phyloP scores from a whole-genome alignment of 1,140 invertebrate genomes.

The Drosophila setifemur region DNA sequence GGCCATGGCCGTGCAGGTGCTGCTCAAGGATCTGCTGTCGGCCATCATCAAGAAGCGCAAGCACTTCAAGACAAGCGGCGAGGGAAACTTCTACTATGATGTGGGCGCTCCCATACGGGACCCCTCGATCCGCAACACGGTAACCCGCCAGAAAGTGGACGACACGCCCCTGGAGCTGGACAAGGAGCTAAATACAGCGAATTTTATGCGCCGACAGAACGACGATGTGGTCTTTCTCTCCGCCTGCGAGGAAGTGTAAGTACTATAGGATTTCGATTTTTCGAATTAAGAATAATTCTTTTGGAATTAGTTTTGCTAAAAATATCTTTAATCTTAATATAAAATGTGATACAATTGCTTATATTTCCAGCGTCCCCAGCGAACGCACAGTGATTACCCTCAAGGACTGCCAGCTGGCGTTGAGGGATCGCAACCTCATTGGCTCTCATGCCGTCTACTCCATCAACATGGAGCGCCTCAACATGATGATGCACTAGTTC shows the following conservation, averaged over 20 bases:
- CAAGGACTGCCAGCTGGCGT: slow-evolving; percentile 84
- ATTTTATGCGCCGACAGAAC: slow-evolving; percentile 83
- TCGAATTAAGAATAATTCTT: no score
- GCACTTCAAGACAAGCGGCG: slow-evolving; percentile 86
- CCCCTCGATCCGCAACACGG: slow-evolving; percentile 73
- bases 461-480: slow-evolving; percentile 85
- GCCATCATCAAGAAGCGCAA: slow-evolving; percentile 88
- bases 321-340: no score
- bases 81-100: slow-evolving; percentile 88
- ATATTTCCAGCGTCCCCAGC: slow-evolving; percentile 78
- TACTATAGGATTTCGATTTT: no score
- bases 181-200: slow-evolving; percentile 83
- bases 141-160: slow-evolving; percentile 78
- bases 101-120: slow-evolving; percentile 85
- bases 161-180: slow-evolving; percentile 83
- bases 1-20: slow-evolving; percentile 88
- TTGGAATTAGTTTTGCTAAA: no score
- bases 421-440: slow-evolving; percentile 84
- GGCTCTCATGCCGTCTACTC: slow-evolving; percentile 85
- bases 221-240: slow-evolving; percentile 73
- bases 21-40: slow-evolving; percentile 90
- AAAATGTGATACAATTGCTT: no score
- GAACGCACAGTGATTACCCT: slow-evolving; percentile 82
- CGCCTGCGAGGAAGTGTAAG: slow-evolving; percentile 79
- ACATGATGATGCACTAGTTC: slow-evolving; percentile 83